Evolutionary conservation across 2,797 vertebrate genomes (phyloP).

Genomic region (Lutjanus argentimaculatus): DNA sequence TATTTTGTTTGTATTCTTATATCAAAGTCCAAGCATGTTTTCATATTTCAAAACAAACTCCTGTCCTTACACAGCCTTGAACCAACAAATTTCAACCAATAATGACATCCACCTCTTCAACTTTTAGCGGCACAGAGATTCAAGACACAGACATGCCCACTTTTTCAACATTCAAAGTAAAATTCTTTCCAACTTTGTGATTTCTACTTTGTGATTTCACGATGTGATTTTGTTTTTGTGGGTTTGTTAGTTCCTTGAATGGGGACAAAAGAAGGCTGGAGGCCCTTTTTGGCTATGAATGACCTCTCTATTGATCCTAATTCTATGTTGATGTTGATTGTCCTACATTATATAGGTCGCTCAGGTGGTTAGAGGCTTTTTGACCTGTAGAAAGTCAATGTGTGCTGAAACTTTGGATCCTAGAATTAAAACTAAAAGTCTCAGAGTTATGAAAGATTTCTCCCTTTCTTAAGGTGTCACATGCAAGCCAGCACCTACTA

Average conservation of each 20-base stretch:
- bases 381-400: not conserved
- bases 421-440: not conserved
- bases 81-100: no score
- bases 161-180: no score
- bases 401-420: not conserved
- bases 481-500: not conserved
- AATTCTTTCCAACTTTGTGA: no score
- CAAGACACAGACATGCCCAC: no score
- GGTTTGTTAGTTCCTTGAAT: not conserved
- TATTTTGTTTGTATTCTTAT: no score
- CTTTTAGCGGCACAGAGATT: no score
- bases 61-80: no score
- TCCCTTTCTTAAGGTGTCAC: not conserved
- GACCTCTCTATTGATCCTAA: not conserved
- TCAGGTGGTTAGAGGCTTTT: not conserved
- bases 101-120: no score
- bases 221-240: not conserved
- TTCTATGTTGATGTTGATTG: not conserved
- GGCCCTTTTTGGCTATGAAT: not conserved
- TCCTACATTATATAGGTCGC: not conserved
- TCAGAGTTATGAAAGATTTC: not conserved
- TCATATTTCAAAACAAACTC: no score
- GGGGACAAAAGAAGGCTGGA: not conserved
- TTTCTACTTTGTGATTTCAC: not conserved
- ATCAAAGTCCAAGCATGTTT: no score